Conservation (phyloP, 2,797 vertebrate species). For the Buphagus erythrorhynchus region DNA sequence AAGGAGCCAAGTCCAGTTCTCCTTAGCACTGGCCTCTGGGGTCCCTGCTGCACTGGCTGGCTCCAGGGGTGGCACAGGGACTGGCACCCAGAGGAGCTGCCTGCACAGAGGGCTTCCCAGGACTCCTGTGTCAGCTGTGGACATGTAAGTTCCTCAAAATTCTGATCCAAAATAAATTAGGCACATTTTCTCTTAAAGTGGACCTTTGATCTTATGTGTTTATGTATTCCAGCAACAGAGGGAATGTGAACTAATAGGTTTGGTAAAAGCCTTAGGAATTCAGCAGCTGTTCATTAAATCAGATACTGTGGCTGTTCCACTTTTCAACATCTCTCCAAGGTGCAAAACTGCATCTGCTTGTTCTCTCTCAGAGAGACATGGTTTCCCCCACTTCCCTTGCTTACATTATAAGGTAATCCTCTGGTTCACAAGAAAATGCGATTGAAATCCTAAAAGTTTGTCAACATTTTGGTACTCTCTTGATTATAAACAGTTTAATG, state of each 20-base stretch:
- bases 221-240: background rate
- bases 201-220: background rate
- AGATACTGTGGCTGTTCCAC: background rate
- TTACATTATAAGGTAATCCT: background rate
- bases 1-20: background rate
- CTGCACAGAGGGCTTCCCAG: background rate
- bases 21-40: no score
- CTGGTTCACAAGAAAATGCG: background rate
- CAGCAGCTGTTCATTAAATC: background rate
- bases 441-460: background rate
- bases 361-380: background rate
- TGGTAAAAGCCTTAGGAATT: background rate
- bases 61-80: background rate
- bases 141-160: background rate
- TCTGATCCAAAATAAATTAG: background rate
- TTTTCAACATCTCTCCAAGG: background rate
- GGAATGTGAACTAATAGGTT: background rate
- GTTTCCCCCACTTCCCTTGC: background rate
- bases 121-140: background rate
- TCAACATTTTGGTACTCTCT: background rate
- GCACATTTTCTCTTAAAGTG: background rate
- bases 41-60: background rate
- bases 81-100: background rate
- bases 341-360: background rate
- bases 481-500: background rate